A percentile compares a stretch with the other conserved stretches of the same genome.
phyloP scores from a whole-genome alignment of 2,797 vertebrate genomes.

The Tarsius wallacei region DNA sequence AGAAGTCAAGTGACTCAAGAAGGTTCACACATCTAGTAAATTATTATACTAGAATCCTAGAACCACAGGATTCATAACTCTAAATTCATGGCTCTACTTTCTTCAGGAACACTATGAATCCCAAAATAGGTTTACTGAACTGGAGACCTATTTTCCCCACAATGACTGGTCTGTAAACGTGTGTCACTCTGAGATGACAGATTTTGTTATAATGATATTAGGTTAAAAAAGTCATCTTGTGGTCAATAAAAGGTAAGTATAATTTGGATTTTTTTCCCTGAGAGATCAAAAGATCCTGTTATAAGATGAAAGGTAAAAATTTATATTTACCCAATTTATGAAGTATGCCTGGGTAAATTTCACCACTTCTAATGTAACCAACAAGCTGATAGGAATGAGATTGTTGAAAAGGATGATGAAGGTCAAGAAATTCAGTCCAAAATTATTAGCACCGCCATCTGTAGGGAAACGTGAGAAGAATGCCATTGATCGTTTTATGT shows the following conservation, averaged over 20 bases:
- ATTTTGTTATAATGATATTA: not conserved
- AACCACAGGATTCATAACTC: not conserved
- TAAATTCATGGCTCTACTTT: not conserved
- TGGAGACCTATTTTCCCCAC: not conserved
- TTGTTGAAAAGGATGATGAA: slow-evolving; percentile 99
- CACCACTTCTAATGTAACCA: slow-evolving; percentile 99
- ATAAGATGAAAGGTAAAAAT: slow-evolving; percentile 48
- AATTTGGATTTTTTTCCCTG: not conserved
- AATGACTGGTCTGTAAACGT: not conserved
- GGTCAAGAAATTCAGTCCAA: slow-evolving; percentile 99
- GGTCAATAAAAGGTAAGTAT: slow-evolving; percentile 9
- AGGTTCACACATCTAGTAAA: not conserved
- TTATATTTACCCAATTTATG: slow-evolving; percentile 98
- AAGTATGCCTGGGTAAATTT: slow-evolving; percentile 99
- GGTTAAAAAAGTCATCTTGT: not conserved
- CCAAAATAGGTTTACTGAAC: slow-evolving; percentile 16
- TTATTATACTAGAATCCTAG: not conserved
- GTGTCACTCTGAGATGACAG: not conserved
- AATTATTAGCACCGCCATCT: slow-evolving; percentile 99
- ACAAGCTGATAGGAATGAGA: slow-evolving; percentile 99
- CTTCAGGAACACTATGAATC: not conserved
- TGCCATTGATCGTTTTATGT: slow-evolving; percentile 36
- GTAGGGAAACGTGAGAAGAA: slow-evolving; percentile 81
- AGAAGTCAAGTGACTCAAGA: not conserved
- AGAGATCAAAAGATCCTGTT: not conserved